Base-by-base conservation (phyloP, 2,797 vertebrate genomes). In the Muscicapa striata region DNA sequence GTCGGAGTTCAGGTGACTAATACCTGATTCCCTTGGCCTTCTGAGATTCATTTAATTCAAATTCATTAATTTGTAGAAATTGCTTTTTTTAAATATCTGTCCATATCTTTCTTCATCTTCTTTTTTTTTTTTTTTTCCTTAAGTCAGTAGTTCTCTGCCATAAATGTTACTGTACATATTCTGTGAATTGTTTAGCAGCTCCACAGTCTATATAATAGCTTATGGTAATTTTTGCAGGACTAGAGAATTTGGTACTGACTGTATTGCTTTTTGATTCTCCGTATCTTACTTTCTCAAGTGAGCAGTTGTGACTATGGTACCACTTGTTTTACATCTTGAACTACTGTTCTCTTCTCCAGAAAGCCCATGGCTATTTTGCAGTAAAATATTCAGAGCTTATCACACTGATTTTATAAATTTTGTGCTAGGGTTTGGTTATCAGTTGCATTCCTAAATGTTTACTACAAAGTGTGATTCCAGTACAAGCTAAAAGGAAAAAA, bases 1-100 rank as follows among this genome's bases (percentile, higher is more conserved):
- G 36, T 93, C 84, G 92, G 57, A 87, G 76, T 89, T 89, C 84
- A 89, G 61, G 84, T 92, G 52, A 89, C 75, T 89, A 87, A 95
- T 77, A 68, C 26, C 41, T 80, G 85, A 85, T 94, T 93, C 49
- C 18, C 40, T 66, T 70, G 27, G 52, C 32, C 61, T 34, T 61
- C 68, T 87, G 68, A 76, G 38, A 73, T 77, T 77, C 3, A 43
- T 92, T 93, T 84, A 69, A 90, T 90, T 89, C 48, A 89, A 76
- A 87, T 79, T 90, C 72, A 46, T 40, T 91, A 87, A 89, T 85
- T 89, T 67, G 46, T 54, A 70, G 78, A 89, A 83, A 91, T 57
- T 85, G 15, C 8, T 77, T 94, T 89, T 85, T 58, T 59, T 11
- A 6, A 34, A 34, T 62, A 91, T 74, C 30, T 91, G 30, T 9